Base-by-base conservation (phyloP, 1,140 invertebrate species). In the Drosophila virilis region DNA sequence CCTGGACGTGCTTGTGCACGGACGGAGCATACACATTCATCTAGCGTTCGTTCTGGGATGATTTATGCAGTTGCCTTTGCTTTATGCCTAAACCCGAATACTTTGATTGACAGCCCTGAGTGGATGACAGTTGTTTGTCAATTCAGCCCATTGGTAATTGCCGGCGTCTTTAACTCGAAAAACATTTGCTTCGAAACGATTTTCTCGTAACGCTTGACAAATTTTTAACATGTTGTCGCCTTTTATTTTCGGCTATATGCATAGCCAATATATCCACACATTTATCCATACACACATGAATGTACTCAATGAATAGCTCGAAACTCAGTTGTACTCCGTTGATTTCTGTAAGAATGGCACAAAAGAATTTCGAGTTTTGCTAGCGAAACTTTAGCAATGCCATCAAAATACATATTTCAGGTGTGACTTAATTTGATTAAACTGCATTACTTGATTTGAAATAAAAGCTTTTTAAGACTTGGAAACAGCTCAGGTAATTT, bases 81-180 rank as follows among this genome's bases (percentile, higher is more conserved):
- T 58, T 80, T 69, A 64, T 74, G 73, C 68, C 61, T 78, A 74
- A 84, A 80, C 70, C 88, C 84, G 43, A 83, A 89, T 28, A 65
- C 61, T 73, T 78, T 91, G 90, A 91, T 91, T 91, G 90, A 91
- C 90, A 90, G 90, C 62, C 75, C 80, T 78, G 91, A 91, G 90
- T 91, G 90, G 80, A 81, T 91, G 90, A 91, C 90, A 91, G 83
- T 91, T 91, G 90, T 90, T 86, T 91, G 90, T 86, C 90, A 88
- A 91, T 65, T 91, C 84, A 74, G 73, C 61, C 64, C 77, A 75
- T 75, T 80, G 74, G 84, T 82, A 74, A 82, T 89, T 74, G 60
- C 54, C 55, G 45, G 40, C 65, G 58, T 78, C 67, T 89, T 65
- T 72, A 71, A 54, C 66, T 62, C 65, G 45, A 45, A 66, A 74